A percentile compares a stretch with the other conserved stretches of the same genome.
Evolutionary conservation across 2,888 invertebrate species (phyloP).

Genomic region (Ichneumoninae sp.): DNA sequence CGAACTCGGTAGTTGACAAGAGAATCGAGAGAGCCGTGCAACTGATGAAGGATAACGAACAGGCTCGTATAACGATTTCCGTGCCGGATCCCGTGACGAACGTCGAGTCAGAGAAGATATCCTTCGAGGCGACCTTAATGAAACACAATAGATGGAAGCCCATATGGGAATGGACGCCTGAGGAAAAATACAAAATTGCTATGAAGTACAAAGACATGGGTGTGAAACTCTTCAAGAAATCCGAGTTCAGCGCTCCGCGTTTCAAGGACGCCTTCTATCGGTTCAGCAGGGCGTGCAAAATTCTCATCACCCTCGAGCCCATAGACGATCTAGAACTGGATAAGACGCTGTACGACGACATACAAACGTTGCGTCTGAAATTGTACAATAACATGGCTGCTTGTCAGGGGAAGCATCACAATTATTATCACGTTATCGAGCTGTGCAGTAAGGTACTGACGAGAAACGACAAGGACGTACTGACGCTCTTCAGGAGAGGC

Average conservation of each 20-base stretch:
- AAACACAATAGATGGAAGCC: slow-evolving; percentile 85
- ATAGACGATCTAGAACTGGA: slow-evolving; percentile 84
- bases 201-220: slow-evolving; percentile 86
- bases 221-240: slow-evolving; percentile 87
- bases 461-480: slow-evolving; percentile 84
- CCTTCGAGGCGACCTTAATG: slow-evolving; percentile 84
- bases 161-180: slow-evolving; percentile 87
- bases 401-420: slow-evolving; percentile 90
- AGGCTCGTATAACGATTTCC: slow-evolving; percentile 80
- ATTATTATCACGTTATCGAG: slow-evolving; percentile 88
- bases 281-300: slow-evolving; percentile 91
- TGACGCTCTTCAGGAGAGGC: slow-evolving; percentile 85
- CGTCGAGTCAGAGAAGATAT: slow-evolving; percentile 81
- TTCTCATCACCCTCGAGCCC: slow-evolving; percentile 88
- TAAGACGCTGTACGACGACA: slow-evolving; percentile 84
- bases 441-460: slow-evolving; percentile 86
- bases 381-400: slow-evolving; percentile 93
- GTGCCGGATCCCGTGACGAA: slow-evolving; percentile 76
- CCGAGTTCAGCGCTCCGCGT: slow-evolving; percentile 82
- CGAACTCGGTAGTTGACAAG: slow-evolving; percentile 85
- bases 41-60: slow-evolving; percentile 86
- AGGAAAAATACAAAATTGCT: slow-evolving; percentile 85
- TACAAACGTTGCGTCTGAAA: slow-evolving; percentile 87
- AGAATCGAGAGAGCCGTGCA: slow-evolving; percentile 86
- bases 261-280: slow-evolving; percentile 89